Conservation (phyloP, 2,888 invertebrate species). For the Pyrrhia umbra region DNA sequence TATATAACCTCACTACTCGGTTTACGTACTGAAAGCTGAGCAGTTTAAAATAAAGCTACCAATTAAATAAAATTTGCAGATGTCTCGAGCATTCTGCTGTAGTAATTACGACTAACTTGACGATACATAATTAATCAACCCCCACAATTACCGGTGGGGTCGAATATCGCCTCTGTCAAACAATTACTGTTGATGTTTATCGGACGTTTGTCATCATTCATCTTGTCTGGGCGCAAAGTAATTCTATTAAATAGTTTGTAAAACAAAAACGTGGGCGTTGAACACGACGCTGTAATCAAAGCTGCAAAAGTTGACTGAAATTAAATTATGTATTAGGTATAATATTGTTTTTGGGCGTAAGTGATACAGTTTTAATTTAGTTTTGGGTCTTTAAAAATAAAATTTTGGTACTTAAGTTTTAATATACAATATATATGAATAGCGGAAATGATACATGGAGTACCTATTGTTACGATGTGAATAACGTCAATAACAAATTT, state of each 20-base stretch:
- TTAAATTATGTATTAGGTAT: neutral
- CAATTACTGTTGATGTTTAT: constrained; percentile 80
- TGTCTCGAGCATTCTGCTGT: constrained; percentile 33
- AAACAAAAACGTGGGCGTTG: constrained; percentile 55
- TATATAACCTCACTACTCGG: too few species aligned
- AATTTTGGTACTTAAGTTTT: too few species aligned
- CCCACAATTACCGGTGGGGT: constrained; percentile 69
- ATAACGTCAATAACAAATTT: too few species aligned
- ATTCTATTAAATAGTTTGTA: constrained; percentile 64
- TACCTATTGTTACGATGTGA: too few species aligned
- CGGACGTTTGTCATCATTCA: constrained; percentile 76
- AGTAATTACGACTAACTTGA: constrained; percentile 58
- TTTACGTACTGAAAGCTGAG: too few species aligned
- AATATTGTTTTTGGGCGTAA: neutral
- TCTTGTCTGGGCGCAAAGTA: constrained; percentile 66
- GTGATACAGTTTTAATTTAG: neutral
- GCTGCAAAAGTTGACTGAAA: constrained; percentile 10
- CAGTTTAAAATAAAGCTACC: constrained; percentile 4
- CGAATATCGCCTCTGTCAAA: constrained; percentile 77
- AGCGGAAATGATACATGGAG: too few species aligned
- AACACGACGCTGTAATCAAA: constrained; percentile 44
- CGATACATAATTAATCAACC: constrained; percentile 69
- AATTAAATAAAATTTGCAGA: constrained; percentile 37
- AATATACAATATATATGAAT: too few species aligned
- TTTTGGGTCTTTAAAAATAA: neutral